Base-by-base conservation (phyloP, 2,888 invertebrate species). In the Trachelus stipa region DNA sequence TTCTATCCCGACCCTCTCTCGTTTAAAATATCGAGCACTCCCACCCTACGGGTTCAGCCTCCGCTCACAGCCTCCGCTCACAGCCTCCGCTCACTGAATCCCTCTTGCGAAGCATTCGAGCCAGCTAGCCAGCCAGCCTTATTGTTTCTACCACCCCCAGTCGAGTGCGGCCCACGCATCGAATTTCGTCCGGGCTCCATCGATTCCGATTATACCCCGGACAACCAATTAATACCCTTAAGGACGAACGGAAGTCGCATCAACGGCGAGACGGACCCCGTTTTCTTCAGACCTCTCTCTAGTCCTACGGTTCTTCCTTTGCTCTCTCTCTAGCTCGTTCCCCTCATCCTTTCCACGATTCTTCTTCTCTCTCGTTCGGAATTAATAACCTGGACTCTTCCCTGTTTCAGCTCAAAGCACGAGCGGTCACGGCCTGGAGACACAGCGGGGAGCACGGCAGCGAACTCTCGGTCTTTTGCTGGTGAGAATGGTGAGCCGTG, bases 401-500 rank as follows among this genome's bases (percentile, higher is more conserved):
- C 84, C 91, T 85, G 83, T 94, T 93, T 30, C 94, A 96, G 96
- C 91, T 96, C 92, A 95, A 96, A 92, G 95, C 95, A 89, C 94
- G 95, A 88, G 95, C 95, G 74, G 95, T 96, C 90, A 95, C 95
- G 79, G 94, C 95, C 85, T 96, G 96, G 96, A 94, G 95, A 85
- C 94, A 94, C 87, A 94, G 94, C 87, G 94, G 93, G 81, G 94
- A 94, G 85, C 94, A 95, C 90, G 94, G 95, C 85, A 95, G 95
- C 75, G 96, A 96, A 92, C 93, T 96, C 84, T 95, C 96, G 87
- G 96, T 96, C 81, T 96, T 95, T 92, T 96, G 96, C 92, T 96
- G 96, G 96, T 96, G 96, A 96, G 85, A 87, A 86, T 87, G 86
- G 86, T 88, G 87, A 88, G 79, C 88, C 88, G 87, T 86, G 85